Conservation (phyloP, 1,140 invertebrate species). For the Ceratina japonica region DNA sequence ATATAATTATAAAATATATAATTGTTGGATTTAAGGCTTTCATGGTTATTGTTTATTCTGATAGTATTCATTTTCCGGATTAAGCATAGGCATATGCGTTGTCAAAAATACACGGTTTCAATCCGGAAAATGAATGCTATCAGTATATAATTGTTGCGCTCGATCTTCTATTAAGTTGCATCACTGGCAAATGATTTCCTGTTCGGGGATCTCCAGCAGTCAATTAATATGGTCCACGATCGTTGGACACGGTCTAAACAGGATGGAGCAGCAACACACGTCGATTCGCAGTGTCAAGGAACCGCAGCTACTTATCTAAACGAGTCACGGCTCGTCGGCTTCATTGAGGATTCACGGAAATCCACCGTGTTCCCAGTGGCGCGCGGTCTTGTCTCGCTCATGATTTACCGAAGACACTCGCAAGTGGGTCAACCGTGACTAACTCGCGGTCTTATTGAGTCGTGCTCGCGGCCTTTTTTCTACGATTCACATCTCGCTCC, state of each 20-base stretch:
- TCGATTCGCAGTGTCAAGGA: slow-evolving; percentile 55
- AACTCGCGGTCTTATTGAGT: slow-evolving; percentile 44
- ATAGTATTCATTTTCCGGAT: no score
- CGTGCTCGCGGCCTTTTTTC: slow-evolving; percentile 5
- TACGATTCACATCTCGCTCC: slow-evolving; percentile 47
- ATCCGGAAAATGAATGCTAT: no score
- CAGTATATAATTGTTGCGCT: not conserved
- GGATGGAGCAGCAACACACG: slow-evolving; percentile 12
- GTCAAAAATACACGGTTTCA: no score
- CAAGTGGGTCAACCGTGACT: slow-evolving; percentile 61
- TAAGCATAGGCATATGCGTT: no score
- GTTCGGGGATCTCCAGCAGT: not conserved
- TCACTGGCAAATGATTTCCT: no score
- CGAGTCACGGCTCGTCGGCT: slow-evolving; percentile 55
- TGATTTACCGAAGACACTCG: slow-evolving; percentile 56
- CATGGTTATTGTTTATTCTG: no score
- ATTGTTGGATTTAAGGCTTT: no score
- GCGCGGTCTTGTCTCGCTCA: slow-evolving; percentile 24
- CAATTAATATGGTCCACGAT: slow-evolving; percentile 51
- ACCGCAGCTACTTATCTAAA: slow-evolving; percentile 52
- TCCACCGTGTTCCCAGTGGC: slow-evolving; percentile 27
- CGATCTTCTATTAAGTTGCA: no score
- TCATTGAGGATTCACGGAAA: slow-evolving; percentile 64
- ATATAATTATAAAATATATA: no score
- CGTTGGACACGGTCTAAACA: slow-evolving; percentile 15